These are phyloP conservation scores for Periophthalmus modestus DNA, from an alignment of 2,113 vertebrate genomes.

Conservation along the genomic window DNA sequence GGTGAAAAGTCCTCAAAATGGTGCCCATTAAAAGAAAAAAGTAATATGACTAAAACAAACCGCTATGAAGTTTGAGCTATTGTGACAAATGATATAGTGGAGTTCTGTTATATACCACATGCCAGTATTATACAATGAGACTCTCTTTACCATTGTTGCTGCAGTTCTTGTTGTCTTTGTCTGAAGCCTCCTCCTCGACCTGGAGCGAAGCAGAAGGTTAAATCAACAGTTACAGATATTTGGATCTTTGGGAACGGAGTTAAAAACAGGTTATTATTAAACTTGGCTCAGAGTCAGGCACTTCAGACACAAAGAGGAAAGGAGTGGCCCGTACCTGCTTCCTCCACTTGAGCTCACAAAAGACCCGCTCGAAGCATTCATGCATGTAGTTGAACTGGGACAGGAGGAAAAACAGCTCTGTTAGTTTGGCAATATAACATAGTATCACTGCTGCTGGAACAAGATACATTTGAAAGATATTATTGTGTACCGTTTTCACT, in stretches of 20 bases:
- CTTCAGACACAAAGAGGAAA: constrained; percentile 56
- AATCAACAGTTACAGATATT: constrained; percentile 12
- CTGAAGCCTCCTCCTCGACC: constrained; percentile 85
- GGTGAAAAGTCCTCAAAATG: too few relatives aligned
- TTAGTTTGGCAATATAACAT: neutral
- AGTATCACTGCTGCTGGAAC: neutral
- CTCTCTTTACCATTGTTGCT: constrained; percentile 75
- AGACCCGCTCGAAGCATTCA: constrained; percentile 96
- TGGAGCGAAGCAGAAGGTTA: constrained; percentile 36
- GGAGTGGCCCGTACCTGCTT: constrained; percentile 86
- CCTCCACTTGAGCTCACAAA: constrained; percentile 98
- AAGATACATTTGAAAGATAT: neutral
- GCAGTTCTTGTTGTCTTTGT: constrained; percentile 87
- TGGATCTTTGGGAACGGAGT: constrained; percentile 12
- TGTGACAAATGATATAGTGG: neutral
- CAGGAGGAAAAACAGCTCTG: constrained; percentile 16
- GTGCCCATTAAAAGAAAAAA: too few relatives aligned
- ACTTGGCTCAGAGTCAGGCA: constrained; percentile 16
- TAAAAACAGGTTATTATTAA: constrained; percentile 30
- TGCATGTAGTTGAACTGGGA: constrained; percentile 98
- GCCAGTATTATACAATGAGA: neutral
- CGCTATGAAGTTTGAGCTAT: neutral
- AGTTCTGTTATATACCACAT: neutral
- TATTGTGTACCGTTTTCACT: neutral
- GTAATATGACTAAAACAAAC: too few relatives aligned